Conservation (phyloP, 2,888 invertebrate genomes). For the Entomobrya multifasciata region DNA sequence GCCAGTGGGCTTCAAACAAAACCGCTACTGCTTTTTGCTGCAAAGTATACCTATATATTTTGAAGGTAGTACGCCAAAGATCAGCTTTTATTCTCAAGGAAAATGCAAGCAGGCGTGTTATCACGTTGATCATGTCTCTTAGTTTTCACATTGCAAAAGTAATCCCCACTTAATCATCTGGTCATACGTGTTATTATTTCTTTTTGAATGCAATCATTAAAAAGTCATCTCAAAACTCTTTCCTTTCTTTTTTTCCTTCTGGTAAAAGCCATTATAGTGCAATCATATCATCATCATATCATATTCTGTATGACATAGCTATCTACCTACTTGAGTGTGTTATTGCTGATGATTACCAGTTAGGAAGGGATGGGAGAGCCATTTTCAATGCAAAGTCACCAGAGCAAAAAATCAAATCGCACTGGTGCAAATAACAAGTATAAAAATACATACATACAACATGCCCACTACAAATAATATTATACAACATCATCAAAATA, state of each 20-base stretch:
- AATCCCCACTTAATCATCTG: constrained; percentile 67
- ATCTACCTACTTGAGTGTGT: constrained; percentile 15
- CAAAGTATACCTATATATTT: neutral
- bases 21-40: constrained; percentile 46
- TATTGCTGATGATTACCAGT: constrained; percentile 19
- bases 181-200: constrained; percentile 69
- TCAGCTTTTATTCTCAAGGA: neutral
- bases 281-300: constrained; percentile 23
- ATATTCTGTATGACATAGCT: no score
- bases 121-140: neutral
- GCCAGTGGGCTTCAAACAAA: constrained; percentile 30
- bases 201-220: constrained; percentile 65
- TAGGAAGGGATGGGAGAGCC: constrained; percentile 12
- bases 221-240: constrained; percentile 31
- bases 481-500: neutral
- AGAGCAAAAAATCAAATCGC: constrained; percentile 64
- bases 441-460: constrained; percentile 24
- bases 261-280: constrained; percentile 4
- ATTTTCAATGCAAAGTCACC: constrained; percentile 46
- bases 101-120: constrained; percentile 18
- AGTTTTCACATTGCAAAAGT: constrained; percentile 16
- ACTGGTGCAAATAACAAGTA: constrained; percentile 56
- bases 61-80: neutral
- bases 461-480: neutral
- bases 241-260: neutral